Evolutionary conservation across 2,113 vertebrate genomes (phyloP).

Genomic region (Nothoprocta perdicaria): DNA sequence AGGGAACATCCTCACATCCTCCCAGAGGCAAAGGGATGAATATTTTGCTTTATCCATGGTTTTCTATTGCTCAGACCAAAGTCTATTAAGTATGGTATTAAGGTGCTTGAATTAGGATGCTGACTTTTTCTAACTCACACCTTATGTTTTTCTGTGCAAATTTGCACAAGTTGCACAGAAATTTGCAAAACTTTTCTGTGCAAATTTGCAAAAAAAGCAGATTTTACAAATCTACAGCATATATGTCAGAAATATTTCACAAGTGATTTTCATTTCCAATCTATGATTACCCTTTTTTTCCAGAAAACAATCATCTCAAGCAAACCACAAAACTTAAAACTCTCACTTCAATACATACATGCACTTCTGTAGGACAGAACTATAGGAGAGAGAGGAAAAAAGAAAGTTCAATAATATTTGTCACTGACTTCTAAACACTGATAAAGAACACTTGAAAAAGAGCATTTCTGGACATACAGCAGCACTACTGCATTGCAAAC

Average conservation of each 20-base stretch:
- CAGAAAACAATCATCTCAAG: not conserved
- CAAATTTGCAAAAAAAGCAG: not conserved
- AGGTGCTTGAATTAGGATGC: not conserved
- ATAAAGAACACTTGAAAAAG: not conserved
- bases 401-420: not conserved
- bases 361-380: not conserved
- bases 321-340: not conserved
- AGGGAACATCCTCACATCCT: not conserved
- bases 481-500: not conserved
- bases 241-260: not conserved
- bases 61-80: not conserved
- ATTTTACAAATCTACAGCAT: conserved; percentile 47
- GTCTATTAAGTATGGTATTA: not conserved
- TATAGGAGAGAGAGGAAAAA: not conserved
- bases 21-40: not conserved
- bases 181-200: not conserved
- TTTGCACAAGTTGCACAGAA: not conserved
- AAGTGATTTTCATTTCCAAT: conserved; percentile 27
- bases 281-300: not conserved
- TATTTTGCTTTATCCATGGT: not conserved
- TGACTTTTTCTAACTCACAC: not conserved
- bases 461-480: not conserved
- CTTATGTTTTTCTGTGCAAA: conserved; percentile 3
- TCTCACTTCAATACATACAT: not conserved
- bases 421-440: not conserved